Evolutionary conservation across 64 coral and sea anemone species (phyloP).

Genomic region (Pocillopora verrucosa): DNA sequence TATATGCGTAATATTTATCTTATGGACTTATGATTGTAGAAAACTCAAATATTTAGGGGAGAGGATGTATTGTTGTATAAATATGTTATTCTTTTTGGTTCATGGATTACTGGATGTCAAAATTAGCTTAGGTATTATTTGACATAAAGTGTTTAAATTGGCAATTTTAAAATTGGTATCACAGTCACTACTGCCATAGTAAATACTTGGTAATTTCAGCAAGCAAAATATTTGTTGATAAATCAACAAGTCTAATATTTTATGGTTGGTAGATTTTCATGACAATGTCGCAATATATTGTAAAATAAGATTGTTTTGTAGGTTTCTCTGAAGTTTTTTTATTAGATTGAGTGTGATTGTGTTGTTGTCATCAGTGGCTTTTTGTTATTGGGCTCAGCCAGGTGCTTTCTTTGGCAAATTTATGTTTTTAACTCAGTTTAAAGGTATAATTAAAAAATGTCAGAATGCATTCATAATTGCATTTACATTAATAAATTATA

Average conservation of each 20-base stretch:
- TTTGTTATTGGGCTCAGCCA: background rate
- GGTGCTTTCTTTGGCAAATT: background rate
- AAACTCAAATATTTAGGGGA: background rate
- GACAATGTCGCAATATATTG: too few relatives aligned
- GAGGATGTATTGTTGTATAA: background rate
- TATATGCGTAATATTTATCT: constrained; percentile 44
- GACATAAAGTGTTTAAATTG: background rate
- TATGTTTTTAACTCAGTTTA: background rate
- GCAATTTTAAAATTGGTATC: too few relatives aligned
- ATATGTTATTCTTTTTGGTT: background rate
- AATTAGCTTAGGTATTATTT: background rate
- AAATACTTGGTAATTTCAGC: too few relatives aligned
- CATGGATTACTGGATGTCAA: background rate
- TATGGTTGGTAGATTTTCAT: too few relatives aligned
- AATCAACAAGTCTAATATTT: too few relatives aligned
- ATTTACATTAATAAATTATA: constrained; percentile 19
- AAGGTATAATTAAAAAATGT: background rate
- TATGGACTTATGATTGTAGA: constrained; percentile 2
- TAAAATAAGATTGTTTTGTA: too few relatives aligned
- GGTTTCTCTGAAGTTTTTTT: background rate
- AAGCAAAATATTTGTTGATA: too few relatives aligned
- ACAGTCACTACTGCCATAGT: too few relatives aligned
- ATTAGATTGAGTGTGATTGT: background rate
- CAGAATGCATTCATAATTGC: background rate
- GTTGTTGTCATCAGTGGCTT: background rate